A percentile compares a stretch with the other conserved stretches of the same genome.
Evolutionary conservation across 2,113 vertebrate species (phyloP).

Genomic region (Oophaga pumilio): DNA sequence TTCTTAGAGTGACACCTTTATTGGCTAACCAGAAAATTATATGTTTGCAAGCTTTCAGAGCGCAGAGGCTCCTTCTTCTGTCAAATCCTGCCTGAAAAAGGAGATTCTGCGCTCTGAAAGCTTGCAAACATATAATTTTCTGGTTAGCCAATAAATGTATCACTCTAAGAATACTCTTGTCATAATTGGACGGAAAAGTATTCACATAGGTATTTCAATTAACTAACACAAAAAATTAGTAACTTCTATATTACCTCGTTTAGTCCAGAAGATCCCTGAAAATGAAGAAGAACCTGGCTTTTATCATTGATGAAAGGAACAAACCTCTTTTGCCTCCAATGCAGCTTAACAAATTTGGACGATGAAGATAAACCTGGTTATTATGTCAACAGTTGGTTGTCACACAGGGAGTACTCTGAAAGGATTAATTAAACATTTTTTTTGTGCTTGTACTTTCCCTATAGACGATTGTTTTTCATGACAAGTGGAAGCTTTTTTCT

Average conservation of each 20-base stretch:
- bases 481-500: not conserved
- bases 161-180: too few species aligned
- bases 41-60: too few species aligned
- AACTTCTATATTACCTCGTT: not conserved
- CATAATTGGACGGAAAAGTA: too few species aligned
- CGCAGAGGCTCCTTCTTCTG: too few species aligned
- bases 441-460: not conserved
- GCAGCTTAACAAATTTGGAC: not conserved
- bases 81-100: too few species aligned
- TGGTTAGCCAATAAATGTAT: too few species aligned
- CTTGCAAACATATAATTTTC: too few species aligned
- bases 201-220: too few species aligned
- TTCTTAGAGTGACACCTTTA: too few species aligned
- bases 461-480: not conserved
- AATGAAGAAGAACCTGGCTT: not conserved
- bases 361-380: not conserved
- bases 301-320: not conserved
- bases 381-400: conserved; percentile 18
- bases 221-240: too few species aligned
- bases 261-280: not conserved
- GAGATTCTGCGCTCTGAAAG: too few species aligned
- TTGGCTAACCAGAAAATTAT: too few species aligned
- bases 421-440: not conserved
- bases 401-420: conserved; percentile 28
- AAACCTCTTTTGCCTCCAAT: not conserved